Percentiles rank a stretch among this genome's conserved stretches.
phyloP scores from a whole-genome alignment of 2,888 invertebrate genomes.

The Volucella inflata region DNA sequence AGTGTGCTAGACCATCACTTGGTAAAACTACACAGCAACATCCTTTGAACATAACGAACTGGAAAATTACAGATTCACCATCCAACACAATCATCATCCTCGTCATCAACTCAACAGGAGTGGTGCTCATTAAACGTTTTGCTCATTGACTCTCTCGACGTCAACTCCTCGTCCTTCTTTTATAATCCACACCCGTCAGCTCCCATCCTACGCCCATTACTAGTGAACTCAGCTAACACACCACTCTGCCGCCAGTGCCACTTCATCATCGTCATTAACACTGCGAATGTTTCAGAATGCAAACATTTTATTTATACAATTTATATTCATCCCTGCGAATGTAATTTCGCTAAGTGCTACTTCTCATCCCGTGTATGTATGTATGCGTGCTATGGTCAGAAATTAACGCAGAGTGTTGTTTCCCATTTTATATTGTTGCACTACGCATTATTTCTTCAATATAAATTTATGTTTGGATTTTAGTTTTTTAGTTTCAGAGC shows the following conservation, averaged over 20 bases:
- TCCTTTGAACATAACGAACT: constrained; percentile 58
- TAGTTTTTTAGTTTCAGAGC: not conserved
- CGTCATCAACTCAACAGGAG: constrained; percentile 60
- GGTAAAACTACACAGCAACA: constrained; percentile 5
- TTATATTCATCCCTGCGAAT: constrained; percentile 66
- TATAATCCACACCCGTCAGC: not conserved
- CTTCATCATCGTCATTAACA: constrained; percentile 71
- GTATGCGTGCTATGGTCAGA: constrained; percentile 52
- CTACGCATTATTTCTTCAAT: constrained; percentile 45
- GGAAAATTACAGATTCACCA: constrained; percentile 58
- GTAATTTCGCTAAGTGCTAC: constrained; percentile 71
- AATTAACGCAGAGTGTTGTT: constrained; percentile 65
- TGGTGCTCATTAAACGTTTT: constrained; percentile 59
- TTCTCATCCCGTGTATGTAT: constrained; percentile 27
- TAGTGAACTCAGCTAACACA: constrained; percentile 46
- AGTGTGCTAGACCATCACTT: constrained; percentile 10
- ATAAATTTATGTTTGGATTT: constrained; percentile 55
- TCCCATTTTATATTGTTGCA: constrained; percentile 49
- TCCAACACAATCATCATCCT: constrained; percentile 22
- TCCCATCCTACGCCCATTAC: not conserved
- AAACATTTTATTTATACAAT: constrained; percentile 73
- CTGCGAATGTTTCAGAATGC: constrained; percentile 70
- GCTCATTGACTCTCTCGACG: constrained; percentile 60
- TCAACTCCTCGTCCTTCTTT: constrained; percentile 20
- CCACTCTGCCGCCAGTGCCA: constrained; percentile 56